Conservation (phyloP, 2,113 vertebrate species). For the Sigmodon hispidus region DNA sequence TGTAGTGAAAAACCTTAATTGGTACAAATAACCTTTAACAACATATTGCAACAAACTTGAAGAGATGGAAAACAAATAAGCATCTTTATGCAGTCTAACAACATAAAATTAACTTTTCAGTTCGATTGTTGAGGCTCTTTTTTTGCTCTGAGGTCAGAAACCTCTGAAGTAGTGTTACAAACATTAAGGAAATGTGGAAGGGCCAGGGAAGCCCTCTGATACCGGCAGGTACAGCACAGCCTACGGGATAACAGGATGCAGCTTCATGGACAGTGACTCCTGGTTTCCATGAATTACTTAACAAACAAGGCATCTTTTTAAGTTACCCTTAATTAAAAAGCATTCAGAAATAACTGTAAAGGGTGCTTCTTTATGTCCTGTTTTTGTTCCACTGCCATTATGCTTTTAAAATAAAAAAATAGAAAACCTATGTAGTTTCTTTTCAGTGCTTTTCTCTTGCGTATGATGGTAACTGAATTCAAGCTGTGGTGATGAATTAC, state of each 20-base stretch:
- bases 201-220: slow-evolving; percentile 75
- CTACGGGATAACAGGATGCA: slow-evolving; percentile 77
- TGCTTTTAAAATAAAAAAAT: slow-evolving; percentile 74
- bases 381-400: slow-evolving; percentile 63
- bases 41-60: slow-evolving; percentile 78
- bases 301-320: slow-evolving; percentile 83
- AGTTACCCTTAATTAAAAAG: slow-evolving; percentile 75
- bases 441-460: slow-evolving; percentile 86
- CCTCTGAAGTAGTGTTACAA: slow-evolving; percentile 88
- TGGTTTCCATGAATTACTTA: slow-evolving; percentile 74
- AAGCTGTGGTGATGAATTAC: slow-evolving; percentile 77
- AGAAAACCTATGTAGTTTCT: slow-evolving; percentile 79
- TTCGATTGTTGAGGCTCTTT: slow-evolving; percentile 79
- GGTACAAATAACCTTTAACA: slow-evolving; percentile 75
- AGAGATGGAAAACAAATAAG: slow-evolving; percentile 80
- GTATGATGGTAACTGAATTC: slow-evolving; percentile 83
- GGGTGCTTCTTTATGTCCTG: slow-evolving; percentile 68
- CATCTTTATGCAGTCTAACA: slow-evolving; percentile 75
- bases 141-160: slow-evolving; percentile 80
- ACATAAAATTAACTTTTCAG: slow-evolving; percentile 86
- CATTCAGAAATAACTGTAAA: slow-evolving; percentile 69
- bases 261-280: slow-evolving; percentile 77
- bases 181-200: slow-evolving; percentile 83
- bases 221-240: slow-evolving; percentile 68
- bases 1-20: slow-evolving; percentile 89